Evolutionary conservation across 2,888 invertebrate species (phyloP), one percentile per base, ranked within the genome.

Genomic region (Pyralis farinalis): DNA sequence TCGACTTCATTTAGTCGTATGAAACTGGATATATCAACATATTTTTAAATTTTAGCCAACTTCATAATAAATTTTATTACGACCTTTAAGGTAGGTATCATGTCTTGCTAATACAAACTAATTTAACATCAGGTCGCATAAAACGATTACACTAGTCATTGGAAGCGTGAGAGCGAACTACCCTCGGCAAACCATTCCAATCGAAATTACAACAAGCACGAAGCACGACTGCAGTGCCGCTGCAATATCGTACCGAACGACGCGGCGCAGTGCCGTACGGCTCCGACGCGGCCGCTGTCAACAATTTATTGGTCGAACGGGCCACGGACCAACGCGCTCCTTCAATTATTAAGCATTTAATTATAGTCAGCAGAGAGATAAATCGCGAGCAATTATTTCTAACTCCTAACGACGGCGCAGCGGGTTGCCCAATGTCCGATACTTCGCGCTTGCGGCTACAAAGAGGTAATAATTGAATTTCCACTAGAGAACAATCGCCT

Each of bases 281-380:
- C 43, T 55, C n/a, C 56, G 48, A 50, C 51, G 50, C 46, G 51
- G 54, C 46, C 49, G 55, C 52, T 55, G 55, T 52, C 51, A 56
- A 63, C 70, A 66, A 83, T 83, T 84, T 84, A 86, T 79, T 74
- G 60, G 54, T 55, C 53, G 57, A 55, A 64, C 66, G 55, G 52
- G 56, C 58, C 63, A 64, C 66, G 56, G 52, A 56, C 58, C 63
- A 64, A 71, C 64, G 62, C 67, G 67, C 72, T 71, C 73, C 69
- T 77, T 78, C 77, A 82, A 79, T 83, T 85, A 82, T 80, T 81
- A 80, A 79, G 61, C 73, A 73, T 82, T 85, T 84, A 84, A 84
- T 84, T 83, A 83, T 67, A 73, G 68, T 73, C 71, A 71, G 66
- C 58, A 63, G 64, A 57, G 53, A 77, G 79, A 82, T 83, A 80